Conservation (phyloP, 2,797 vertebrate species). For the Labeo calbasu region DNA sequence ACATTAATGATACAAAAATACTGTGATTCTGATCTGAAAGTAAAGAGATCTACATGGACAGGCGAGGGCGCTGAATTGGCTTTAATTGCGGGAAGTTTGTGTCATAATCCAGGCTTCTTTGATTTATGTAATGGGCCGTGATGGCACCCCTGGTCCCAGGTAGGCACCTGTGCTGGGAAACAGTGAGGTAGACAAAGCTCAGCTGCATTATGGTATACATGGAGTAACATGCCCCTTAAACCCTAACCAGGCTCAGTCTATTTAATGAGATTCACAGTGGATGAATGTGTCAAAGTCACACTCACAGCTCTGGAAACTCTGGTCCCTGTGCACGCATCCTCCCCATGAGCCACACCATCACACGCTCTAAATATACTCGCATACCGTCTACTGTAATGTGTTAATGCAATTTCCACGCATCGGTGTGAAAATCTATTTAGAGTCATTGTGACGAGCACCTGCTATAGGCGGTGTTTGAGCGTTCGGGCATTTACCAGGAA, state of each 20-base stretch:
- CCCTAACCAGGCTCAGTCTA: slow-evolving; percentile 28
- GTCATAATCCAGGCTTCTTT: slow-evolving; percentile 59
- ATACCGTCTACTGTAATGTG: slow-evolving; percentile 29
- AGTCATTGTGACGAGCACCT: slow-evolving; percentile 6
- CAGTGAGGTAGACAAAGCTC: slow-evolving; percentile 10
- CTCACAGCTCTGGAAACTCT: slow-evolving; percentile 30
- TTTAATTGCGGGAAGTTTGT: slow-evolving; percentile 56
- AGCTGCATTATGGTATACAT: slow-evolving; percentile 19
- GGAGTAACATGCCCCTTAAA: slow-evolving; percentile 30
- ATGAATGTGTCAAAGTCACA: slow-evolving; percentile 50
- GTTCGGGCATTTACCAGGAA: not conserved
- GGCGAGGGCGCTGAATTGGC: not conserved
- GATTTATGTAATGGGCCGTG: slow-evolving; percentile 61
- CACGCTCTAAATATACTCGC: slow-evolving; percentile 47
- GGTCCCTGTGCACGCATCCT: not conserved
- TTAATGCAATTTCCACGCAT: slow-evolving; percentile 37
- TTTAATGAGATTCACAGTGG: slow-evolving; percentile 50
- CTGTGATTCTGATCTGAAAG: not conserved
- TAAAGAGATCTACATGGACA: not conserved
- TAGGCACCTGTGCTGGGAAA: slow-evolving; percentile 46
- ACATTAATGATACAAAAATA: not conserved
- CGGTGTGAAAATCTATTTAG: slow-evolving; percentile 32
- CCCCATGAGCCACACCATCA: slow-evolving; percentile 41
- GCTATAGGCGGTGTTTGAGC: not conserved
- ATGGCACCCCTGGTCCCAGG: slow-evolving; percentile 47